These are phyloP conservation scores for Maniola jurtina DNA, from an alignment of 1,140 invertebrate genomes.

Conservation along the genomic window DNA sequence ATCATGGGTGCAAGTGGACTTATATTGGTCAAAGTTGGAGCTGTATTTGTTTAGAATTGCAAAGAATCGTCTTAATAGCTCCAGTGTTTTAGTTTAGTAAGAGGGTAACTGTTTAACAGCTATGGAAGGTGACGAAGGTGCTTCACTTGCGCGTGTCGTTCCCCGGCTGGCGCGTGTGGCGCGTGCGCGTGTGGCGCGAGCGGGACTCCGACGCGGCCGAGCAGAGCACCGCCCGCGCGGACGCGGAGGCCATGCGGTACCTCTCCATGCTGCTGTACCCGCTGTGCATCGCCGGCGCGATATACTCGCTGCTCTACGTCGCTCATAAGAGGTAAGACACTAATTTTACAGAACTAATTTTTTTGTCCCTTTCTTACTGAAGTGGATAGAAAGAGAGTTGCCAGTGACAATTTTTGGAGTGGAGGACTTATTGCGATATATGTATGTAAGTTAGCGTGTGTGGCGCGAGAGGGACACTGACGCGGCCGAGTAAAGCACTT, in stretches of 20 bases:
- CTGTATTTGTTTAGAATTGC: too few species aligned
- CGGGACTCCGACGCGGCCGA: conserved; percentile 82
- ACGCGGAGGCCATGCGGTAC: conserved; percentile 95
- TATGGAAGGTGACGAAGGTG: conserved; percentile 97
- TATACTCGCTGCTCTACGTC: conserved; percentile 95
- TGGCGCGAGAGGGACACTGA: too few species aligned
- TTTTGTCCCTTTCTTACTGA: too few species aligned
- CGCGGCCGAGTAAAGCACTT: too few species aligned
- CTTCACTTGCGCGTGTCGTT: conserved; percentile 85
- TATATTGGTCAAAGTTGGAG: too few species aligned
- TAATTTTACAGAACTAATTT: neutral
- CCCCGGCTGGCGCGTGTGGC: conserved; percentile 61
- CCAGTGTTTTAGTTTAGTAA: too few species aligned
- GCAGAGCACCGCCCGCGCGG: conserved; percentile 89
- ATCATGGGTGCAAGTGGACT: too few species aligned
- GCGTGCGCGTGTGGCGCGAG: conserved; percentile 69
- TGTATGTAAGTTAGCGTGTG: too few species aligned
- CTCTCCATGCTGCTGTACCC: conserved; percentile 96
- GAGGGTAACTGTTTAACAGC: conserved; percentile 74
- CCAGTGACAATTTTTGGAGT: too few species aligned
- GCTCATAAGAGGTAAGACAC: conserved; percentile 89
- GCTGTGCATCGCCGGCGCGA: conserved; percentile 89
- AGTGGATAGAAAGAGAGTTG: too few species aligned
- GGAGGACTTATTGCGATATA: too few species aligned
- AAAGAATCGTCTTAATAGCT: too few species aligned